Base-by-base conservation (phyloP, 2,113 vertebrate species). In the Aythya baeri region DNA sequence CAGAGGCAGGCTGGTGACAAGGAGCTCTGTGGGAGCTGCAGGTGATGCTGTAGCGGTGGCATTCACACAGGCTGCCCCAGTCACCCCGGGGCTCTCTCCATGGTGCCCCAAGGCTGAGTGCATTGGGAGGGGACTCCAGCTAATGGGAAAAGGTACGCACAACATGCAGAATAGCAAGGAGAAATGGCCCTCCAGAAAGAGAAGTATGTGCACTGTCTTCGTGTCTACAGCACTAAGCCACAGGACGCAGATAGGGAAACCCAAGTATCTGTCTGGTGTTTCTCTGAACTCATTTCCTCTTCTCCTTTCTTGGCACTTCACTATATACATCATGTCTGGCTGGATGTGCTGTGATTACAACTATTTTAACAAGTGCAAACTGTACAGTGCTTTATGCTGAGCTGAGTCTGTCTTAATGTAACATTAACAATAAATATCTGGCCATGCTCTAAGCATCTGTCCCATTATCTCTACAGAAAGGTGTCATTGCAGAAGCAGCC, bases 321-420 rank as follows among this genome's bases (percentile, higher is more conserved):
- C 16, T 88, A 95, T 94, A 91, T 85, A 82, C 62, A 73, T 92
- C 27, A 85, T 9, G 87, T 92, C 84, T 97, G 71, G 34, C 63
- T 58, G 34, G 26, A 87, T 82, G 49, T 29, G 55, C 54, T 68
- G 21, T n/a, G 74, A 91, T 89, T 92, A 78, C 57, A 80, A 44
- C 61, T 70, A 61, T 49, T 89, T 55, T 84, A 92, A 58, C 23
- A 41, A 44, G 5, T 36, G 71, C 44, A 67, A 59, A 74, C 36
- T 80, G 46, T 31, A n/a, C 43, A 62, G 55, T 0, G 1, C 21
- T 76, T 67, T 54, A 54, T 0, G 0, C 11, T 23, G 17, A 79
- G 34, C 38, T 87, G 43, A 83, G 52, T 65, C 66, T 73, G 32
- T 62, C 54, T 55, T 71, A 79, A 78, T 0, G 0, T 26, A 70